A percentile compares a stretch with the other conserved stretches of the same genome.
These are phyloP conservation scores for Diachasma alloeum DNA, from an alignment of 1,140 invertebrate genomes.

Conservation along the genomic window DNA sequence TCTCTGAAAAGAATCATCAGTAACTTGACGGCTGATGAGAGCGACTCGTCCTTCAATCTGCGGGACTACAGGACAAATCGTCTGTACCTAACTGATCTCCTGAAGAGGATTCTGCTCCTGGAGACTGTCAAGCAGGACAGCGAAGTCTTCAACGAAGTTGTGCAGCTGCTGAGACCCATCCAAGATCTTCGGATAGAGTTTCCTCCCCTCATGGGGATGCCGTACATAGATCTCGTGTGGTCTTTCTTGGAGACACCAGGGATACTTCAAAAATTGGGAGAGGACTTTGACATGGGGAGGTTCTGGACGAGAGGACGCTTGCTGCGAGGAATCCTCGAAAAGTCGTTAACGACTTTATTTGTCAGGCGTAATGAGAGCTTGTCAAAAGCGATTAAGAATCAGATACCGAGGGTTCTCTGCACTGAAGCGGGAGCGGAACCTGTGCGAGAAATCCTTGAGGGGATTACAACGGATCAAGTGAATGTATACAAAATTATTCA, in stretches of 20 bases:
- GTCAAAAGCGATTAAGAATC: not conserved
- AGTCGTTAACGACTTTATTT: not conserved
- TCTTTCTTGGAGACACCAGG: not conserved
- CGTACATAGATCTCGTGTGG: not conserved
- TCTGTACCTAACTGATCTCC: not conserved
- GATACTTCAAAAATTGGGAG: not conserved
- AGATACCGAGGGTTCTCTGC: not conserved
- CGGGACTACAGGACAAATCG: constrained; percentile 15
- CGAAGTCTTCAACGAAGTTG: constrained; percentile 14
- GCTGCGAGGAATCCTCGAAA: constrained; percentile 4
- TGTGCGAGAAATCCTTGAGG: not conserved
- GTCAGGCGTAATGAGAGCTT: not conserved
- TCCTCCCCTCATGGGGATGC: not conserved
- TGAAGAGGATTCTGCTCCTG: not conserved
- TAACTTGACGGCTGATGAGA: not conserved
- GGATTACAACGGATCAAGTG: constrained; percentile 12
- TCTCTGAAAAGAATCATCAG: not conserved
- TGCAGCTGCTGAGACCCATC: not conserved
- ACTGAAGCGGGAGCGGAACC: not conserved
- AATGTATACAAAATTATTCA: constrained; percentile 19
- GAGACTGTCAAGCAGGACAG: not conserved
- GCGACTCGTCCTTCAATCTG: not conserved
- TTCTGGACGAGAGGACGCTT: constrained; percentile 10
- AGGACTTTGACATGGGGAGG: constrained; percentile 20
- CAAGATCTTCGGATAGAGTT: constrained; percentile 8